Base-by-base conservation (phyloP, 2,797 vertebrate species). In the Brotula barbata region DNA sequence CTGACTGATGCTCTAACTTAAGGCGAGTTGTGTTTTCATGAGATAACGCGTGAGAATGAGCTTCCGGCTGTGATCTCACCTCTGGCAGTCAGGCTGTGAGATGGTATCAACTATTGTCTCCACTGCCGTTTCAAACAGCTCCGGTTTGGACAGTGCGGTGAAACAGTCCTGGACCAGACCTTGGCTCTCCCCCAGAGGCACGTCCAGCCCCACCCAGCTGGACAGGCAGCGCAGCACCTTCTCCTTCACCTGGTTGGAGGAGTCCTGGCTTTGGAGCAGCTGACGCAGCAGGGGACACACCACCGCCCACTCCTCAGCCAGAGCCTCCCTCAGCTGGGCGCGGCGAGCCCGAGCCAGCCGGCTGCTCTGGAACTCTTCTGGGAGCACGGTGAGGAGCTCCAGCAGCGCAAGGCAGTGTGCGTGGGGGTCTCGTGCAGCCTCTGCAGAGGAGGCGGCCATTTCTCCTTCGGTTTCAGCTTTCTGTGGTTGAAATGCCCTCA, bases 341-440 rank as follows among this genome's bases (percentile, higher is more conserved):
- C 94, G 95, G 34, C 93, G 94, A 56, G 92, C 93, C 63, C 93
- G 93, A 0, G 93, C 89, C 14, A 98, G 87, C 16, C 94, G 92
- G 73, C 93, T 93, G 75, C 93, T 98, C 86, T 96, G 95, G 66
- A 98, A 96, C 89, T 99, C 97, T 90, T 99, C 96, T 0, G 97
- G 97, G 56, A 99, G 89, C 21, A 99, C 95, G 0, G 93, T 93
- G 68, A 99, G 92, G 73, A 99, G 92, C 85, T 99, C 96, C 77
- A 99, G 87, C 72, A 99, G 89, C 0, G 94, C 94, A 37, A 96
- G 88, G 76, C 94, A 95, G 70, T 94, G 94, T 0, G 91, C 87
- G 2, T 93, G 93, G 44, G 94, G 92, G 4, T 94, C 92, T 68
- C 90, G 92, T 0, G 92, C 87, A 10, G 89, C 88, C 65, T 91